Percentiles rank a stretch among this genome's conserved stretches.
Evolutionary conservation across 2,888 invertebrate species (phyloP).

Genomic region (Drosophila silvestris): DNA sequence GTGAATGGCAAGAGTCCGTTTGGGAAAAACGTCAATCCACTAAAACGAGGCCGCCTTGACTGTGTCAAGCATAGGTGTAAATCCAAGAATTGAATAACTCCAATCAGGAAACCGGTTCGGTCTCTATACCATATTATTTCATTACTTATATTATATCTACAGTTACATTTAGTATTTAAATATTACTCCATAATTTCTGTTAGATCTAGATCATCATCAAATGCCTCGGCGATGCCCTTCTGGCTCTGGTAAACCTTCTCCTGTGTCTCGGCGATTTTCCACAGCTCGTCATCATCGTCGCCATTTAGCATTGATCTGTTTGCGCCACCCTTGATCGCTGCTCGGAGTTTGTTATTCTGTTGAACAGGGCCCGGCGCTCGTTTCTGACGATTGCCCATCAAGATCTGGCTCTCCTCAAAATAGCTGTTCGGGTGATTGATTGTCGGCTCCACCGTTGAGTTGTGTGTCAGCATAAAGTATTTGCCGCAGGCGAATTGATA

Average conservation of each 20-base stretch:
- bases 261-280: constrained; percentile 83
- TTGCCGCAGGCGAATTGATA: constrained; percentile 95
- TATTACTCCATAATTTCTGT: constrained; percentile 74
- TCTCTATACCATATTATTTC: neutral
- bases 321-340: constrained; percentile 58
- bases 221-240: constrained; percentile 76
- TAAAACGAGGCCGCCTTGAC: neutral
- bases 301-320: constrained; percentile 72
- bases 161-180: constrained; percentile 10
- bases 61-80: constrained; percentile 19
- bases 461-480: constrained; percentile 92
- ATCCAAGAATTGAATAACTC: neutral
- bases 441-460: constrained; percentile 88
- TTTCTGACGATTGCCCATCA: constrained; percentile 84
- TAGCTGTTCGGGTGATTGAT: constrained; percentile 97
- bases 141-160: neutral
- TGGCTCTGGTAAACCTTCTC: constrained; percentile 76
- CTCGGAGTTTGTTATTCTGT: constrained; percentile 42
- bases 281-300: constrained; percentile 84
- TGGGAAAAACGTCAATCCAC: constrained; percentile 53
- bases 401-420: constrained; percentile 92
- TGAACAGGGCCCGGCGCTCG: constrained; percentile 53
- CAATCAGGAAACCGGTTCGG: neutral
- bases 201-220: constrained; percentile 83
- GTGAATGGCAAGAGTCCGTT: constrained; percentile 75